Evolutionary conservation across 2,113 vertebrate genomes (phyloP).

Genomic region (Agapornis roseicollis): DNA sequence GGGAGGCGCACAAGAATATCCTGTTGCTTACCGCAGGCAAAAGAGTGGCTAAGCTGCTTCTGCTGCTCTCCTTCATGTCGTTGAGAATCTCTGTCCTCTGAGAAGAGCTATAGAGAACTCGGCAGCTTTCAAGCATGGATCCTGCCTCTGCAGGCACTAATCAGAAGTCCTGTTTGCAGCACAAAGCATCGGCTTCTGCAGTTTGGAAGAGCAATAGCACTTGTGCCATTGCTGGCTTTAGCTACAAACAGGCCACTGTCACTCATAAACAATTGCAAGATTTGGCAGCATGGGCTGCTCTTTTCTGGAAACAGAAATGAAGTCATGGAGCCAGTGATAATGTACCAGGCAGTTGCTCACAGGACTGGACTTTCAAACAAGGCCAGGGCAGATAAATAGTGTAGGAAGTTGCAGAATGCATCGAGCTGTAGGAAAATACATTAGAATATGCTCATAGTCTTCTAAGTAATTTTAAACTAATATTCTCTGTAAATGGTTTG

Average conservation of each 20-base stretch:
- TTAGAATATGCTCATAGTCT: background rate
- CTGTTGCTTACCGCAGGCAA: background rate
- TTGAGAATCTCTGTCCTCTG: background rate
- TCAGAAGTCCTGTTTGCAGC: background rate
- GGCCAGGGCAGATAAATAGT: background rate
- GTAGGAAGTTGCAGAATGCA: background rate
- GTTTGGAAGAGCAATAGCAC: background rate
- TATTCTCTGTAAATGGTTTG: background rate
- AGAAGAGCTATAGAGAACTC: background rate
- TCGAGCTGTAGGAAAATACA: background rate
- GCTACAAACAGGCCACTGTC: conserved; percentile 44
- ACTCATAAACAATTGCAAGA: conserved; percentile 51
- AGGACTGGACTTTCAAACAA: background rate
- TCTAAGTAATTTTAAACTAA: background rate
- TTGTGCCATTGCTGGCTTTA: conserved; percentile 25
- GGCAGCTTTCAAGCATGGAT: background rate
- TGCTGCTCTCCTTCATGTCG: background rate
- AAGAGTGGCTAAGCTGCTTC: background rate
- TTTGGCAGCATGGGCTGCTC: conserved; percentile 28
- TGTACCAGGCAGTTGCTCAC: conserved; percentile 6
- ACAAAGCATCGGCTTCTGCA: background rate
- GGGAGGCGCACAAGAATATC: background rate
- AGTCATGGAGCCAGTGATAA: conserved; percentile 6
- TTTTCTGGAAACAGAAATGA: conserved; percentile 44
- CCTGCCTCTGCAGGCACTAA: background rate